Evolutionary conservation across 2,888 invertebrate species (phyloP).

Genomic region (Anthrax anthrax): DNA sequence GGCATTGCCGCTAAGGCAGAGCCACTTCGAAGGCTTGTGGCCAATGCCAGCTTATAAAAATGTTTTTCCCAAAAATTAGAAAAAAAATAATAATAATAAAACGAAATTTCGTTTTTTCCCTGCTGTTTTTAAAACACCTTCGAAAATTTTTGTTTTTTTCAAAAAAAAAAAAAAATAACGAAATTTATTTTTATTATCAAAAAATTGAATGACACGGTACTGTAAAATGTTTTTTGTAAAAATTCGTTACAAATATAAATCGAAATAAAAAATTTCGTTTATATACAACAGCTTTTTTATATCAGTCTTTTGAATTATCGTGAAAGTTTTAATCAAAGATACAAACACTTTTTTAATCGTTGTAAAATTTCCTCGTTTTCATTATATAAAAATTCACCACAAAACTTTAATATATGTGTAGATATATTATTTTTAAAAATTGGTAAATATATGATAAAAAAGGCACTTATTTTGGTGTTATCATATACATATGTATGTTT

Average conservation of each 20-base stretch:
- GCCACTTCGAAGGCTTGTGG: constrained; percentile 33
- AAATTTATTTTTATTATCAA: too few species aligned
- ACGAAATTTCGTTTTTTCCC: background rate
- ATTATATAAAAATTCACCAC: background rate
- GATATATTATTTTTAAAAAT: too few species aligned
- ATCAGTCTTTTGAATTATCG: constrained; percentile 4
- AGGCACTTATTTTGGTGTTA: background rate
- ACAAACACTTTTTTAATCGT: background rate
- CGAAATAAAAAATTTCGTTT: too few species aligned
- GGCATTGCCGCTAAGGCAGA: constrained; percentile 63
- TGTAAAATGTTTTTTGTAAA: too few species aligned
- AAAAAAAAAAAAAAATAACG: too few species aligned
- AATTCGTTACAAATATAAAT: too few species aligned
- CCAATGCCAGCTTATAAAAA: constrained; percentile 30
- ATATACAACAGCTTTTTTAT: background rate
- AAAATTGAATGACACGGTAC: too few species aligned
- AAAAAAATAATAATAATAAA: too few species aligned
- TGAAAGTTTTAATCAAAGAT: background rate
- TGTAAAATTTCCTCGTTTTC: background rate
- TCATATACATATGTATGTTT: too few species aligned
- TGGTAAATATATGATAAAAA: background rate
- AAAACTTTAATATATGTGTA: too few species aligned
- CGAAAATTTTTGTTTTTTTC: background rate
- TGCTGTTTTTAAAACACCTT: background rate
- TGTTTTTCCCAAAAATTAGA: too few species aligned